Conservation (phyloP, 1,140 invertebrate species). For the Parapsyche elsis region DNA sequence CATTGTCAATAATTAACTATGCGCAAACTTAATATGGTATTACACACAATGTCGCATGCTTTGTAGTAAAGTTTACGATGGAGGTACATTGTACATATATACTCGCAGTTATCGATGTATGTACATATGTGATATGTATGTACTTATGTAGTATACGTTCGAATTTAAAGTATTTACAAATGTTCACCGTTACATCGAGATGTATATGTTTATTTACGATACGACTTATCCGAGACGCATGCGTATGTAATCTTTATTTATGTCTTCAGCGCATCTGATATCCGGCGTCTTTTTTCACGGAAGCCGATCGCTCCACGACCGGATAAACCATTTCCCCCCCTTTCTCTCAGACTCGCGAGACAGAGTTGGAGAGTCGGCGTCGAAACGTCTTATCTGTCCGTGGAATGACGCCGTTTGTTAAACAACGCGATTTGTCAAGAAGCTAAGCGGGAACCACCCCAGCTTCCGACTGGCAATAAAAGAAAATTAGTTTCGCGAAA, state of each 20-base stretch:
- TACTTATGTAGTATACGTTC: background rate
- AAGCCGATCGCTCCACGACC: background rate
- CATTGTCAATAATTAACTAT: background rate
- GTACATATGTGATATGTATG: background rate
- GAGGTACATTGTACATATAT: too few relatives aligned
- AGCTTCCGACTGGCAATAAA: conserved; percentile 11
- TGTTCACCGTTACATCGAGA: background rate
- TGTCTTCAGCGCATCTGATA: background rate
- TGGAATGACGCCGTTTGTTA: conserved; percentile 28
- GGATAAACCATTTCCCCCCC: background rate
- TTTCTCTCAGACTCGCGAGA: too few relatives aligned
- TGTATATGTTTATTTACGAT: too few relatives aligned
- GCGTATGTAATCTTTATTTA: conserved; percentile 8
- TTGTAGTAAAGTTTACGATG: background rate
- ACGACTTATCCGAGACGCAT: background rate
- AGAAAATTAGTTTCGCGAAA: conserved; percentile 24
- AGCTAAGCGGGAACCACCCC: background rate
- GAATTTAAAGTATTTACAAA: background rate
- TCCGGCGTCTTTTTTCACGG: background rate
- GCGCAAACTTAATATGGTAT: background rate
- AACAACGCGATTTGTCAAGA: conserved; percentile 36
- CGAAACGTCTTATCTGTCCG: conserved; percentile 16
- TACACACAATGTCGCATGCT: background rate
- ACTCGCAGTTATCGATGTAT: too few relatives aligned
- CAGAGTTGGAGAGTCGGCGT: background rate